A percentile compares a stretch with the other conserved stretches of the same genome.
These are phyloP conservation scores for Nomada hirtipes DNA, from an alignment of 2,888 invertebrate species.

Conservation along the genomic window DNA sequence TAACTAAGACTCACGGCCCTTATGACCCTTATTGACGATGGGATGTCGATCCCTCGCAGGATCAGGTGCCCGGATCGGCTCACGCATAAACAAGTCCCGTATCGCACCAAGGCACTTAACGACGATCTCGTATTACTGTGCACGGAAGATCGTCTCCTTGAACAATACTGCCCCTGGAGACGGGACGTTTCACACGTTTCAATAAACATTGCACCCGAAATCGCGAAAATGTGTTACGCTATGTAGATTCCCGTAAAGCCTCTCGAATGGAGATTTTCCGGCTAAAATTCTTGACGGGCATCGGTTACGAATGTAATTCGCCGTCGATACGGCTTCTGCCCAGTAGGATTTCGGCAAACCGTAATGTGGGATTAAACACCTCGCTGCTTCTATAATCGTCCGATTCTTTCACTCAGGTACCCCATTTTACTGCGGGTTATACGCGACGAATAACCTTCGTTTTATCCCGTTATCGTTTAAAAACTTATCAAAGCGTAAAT, in stretches of 20 bases:
- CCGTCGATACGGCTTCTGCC: constrained; percentile 9
- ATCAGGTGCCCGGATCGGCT: no score
- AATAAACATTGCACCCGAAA: background rate
- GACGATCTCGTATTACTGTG: no score
- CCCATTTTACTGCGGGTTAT: background rate
- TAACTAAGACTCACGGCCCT: no score
- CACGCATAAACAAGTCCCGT: no score
- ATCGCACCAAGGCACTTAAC: no score
- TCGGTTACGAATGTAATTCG: constrained; percentile 3
- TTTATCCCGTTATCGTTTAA: background rate
- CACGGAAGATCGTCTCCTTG: no score
- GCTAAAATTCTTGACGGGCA: background rate
- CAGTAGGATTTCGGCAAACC: background rate
- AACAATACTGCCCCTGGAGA: no score
- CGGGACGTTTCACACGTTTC: no score
- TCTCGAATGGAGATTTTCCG: background rate
- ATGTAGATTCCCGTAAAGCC: background rate
- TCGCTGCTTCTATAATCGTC: constrained; percentile 6
- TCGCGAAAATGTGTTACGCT: background rate
- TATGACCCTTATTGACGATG: no score
- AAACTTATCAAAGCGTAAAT: background rate
- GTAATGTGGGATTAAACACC: background rate
- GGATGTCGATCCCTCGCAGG: no score
- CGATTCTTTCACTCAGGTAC: background rate
- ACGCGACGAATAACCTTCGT: background rate